These are phyloP conservation scores for Cichlasoma orientale DNA, from an alignment of 2,797 vertebrate species.

Conservation along the genomic window DNA sequence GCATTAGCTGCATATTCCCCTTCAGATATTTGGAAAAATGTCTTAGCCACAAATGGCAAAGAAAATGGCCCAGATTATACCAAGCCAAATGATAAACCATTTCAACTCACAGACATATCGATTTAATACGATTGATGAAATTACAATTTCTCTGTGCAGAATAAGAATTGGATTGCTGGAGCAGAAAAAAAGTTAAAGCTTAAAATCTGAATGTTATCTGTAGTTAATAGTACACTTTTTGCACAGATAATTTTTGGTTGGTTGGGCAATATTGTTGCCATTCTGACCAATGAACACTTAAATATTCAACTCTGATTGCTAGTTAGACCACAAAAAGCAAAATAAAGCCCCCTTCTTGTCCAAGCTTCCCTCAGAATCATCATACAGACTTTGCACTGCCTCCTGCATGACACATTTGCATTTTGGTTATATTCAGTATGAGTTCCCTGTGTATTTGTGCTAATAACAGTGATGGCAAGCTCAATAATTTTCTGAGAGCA, in stretches of 20 bases:
- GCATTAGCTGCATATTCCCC: slow-evolving; percentile 10
- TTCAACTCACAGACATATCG: neutral
- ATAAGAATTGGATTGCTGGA: neutral
- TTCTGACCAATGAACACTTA: neutral
- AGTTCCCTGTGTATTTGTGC: neutral
- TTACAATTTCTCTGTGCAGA: neutral
- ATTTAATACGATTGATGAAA: neutral
- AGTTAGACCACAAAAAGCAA: slow-evolving; percentile 1
- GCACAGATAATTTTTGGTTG: neutral
- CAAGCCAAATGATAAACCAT: neutral
- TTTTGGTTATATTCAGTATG: neutral
- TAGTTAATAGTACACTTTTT: neutral
- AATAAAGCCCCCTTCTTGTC: neutral
- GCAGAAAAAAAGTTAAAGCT: neutral
- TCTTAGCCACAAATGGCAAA: neutral
- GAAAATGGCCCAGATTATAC: neutral
- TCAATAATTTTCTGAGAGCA: neutral
- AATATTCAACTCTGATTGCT: neutral
- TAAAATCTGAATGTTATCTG: neutral
- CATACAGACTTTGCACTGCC: neutral
- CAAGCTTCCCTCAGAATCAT: neutral
- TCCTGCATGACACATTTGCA: slow-evolving; percentile 9
- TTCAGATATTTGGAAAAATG: neutral
- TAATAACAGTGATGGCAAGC: neutral
- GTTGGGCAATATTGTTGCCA: neutral